These are phyloP conservation scores for Callipepla squamata DNA, from an alignment of 2,113 vertebrate species.

Conservation along the genomic window DNA sequence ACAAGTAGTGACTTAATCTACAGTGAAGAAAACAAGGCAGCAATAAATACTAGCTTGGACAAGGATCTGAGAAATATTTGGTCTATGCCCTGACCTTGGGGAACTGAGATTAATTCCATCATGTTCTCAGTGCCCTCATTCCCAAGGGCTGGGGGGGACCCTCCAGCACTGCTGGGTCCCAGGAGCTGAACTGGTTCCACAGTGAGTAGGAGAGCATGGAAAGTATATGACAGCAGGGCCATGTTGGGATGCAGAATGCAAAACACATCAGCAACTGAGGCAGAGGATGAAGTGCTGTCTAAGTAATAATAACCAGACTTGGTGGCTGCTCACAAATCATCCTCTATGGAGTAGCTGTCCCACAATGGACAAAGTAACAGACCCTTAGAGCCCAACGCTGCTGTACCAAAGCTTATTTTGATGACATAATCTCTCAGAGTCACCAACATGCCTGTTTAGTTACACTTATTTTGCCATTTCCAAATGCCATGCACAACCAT, in stretches of 20 bases:
- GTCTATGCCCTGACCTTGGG: background rate
- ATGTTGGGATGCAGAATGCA: background rate
- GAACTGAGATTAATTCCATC: rapidly evolving
- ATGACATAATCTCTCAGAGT: background rate
- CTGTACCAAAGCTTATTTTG: background rate
- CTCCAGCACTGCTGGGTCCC: rapidly evolving
- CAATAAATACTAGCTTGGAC: background rate
- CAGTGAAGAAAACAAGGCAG: background rate
- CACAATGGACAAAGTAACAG: background rate
- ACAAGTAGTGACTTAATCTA: background rate
- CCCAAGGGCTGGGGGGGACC: background rate
- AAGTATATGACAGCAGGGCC: background rate
- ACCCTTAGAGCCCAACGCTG: background rate
- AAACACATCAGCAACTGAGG: background rate
- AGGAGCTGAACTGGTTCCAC: background rate
- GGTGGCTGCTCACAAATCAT: rapidly evolving
- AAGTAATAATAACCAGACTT: background rate
- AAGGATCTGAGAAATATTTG: background rate
- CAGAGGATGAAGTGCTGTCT: background rate
- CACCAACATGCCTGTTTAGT: constrained; percentile 37
- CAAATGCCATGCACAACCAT: background rate
- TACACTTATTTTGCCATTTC: constrained; percentile 64
- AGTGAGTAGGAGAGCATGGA: background rate
- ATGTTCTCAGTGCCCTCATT: background rate
- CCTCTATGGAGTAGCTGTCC: background rate